Evolutionary conservation across 1,140 invertebrate species (phyloP), one percentile per base, ranked within the genome.

Genomic region (Hyles vespertilio): DNA sequence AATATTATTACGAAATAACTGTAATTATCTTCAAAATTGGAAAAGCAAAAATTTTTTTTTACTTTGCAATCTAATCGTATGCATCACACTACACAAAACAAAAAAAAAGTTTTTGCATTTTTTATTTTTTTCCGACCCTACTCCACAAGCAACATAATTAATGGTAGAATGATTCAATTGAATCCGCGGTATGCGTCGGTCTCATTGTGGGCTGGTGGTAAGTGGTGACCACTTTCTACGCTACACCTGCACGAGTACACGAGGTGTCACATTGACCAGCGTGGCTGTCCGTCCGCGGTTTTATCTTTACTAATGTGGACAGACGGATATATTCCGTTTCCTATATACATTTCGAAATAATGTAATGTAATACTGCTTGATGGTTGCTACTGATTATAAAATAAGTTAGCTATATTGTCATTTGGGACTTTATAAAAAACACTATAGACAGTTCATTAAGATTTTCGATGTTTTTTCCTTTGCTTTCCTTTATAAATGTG

Each of bases 151-250:
- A 65, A 59, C 55, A 65, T 69, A 72, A 70, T 78, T 75, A 78
- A 79, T 72, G 70, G 62, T 78, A 75, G 74, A 85, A 72, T 74
- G 79, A 79, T 82, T 77, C 77, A 79, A 84, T 87, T 86, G 80
- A 81, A 78, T 79, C 76, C 65, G 61, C 66, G 83, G 81, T 73
- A 85, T 83, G 81, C 75, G 72, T 77, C 65, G 66, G 74, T 80
- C 70, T 79, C 70, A 78, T 82, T 80, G 78, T 81, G 71, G 71
- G 65, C 70, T 63, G 69, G 61, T 36, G 51, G 52, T 22, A 22
- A 22, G 22, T 48, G 65, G 60, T 56, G 68, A 67, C 77, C 60
- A 81, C 84, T 85, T 85, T 87, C 84, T 84, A 87, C 81, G 22
- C 84, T 84, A 81, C 66, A 61, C 59, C 51, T 53, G 49, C 44